Conservation (phyloP, 2,888 invertebrate species). For the Hoplodrina ambigua region DNA sequence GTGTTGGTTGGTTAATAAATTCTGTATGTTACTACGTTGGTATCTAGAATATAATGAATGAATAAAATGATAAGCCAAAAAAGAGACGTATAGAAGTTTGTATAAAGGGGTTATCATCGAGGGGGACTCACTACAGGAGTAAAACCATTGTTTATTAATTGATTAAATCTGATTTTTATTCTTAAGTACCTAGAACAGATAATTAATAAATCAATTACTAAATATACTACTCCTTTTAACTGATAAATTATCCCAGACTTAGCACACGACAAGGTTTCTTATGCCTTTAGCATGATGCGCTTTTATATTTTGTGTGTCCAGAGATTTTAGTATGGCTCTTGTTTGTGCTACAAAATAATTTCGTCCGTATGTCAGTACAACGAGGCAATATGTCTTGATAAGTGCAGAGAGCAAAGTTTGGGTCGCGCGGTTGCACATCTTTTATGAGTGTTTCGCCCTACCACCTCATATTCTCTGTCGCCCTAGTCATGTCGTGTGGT, state of each 20-base stretch:
- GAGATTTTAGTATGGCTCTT: slow-evolving; percentile 12
- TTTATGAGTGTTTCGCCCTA: slow-evolving; percentile 69
- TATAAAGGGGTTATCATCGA: no score
- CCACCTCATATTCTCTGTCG: slow-evolving; percentile 67
- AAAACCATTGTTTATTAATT: no score
- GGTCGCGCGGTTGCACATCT: slow-evolving; percentile 72
- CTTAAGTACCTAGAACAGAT: no score
- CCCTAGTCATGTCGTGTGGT: slow-evolving; percentile 62
- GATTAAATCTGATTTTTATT: no score
- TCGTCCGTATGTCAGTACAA: slow-evolving; percentile 61
- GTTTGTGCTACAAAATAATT: slow-evolving; percentile 38
- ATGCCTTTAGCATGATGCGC: not conserved
- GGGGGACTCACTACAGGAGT: no score
- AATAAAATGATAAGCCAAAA: no score
- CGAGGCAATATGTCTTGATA: slow-evolving; percentile 76
- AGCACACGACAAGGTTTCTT: not conserved
- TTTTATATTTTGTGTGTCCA: slow-evolving; percentile 2
- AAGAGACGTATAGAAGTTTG: not conserved
- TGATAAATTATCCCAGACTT: not conserved
- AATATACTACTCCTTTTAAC: no score
- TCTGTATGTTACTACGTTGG: not conserved
- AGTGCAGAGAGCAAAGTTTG: slow-evolving; percentile 77
- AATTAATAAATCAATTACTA: no score
- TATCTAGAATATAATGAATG: no score
- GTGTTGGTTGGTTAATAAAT: slow-evolving; percentile 22